Evolutionary conservation across 2,113 vertebrate species (phyloP), one percentile per base, ranked within the genome.

Genomic region (Galemys pyrenaicus): DNA sequence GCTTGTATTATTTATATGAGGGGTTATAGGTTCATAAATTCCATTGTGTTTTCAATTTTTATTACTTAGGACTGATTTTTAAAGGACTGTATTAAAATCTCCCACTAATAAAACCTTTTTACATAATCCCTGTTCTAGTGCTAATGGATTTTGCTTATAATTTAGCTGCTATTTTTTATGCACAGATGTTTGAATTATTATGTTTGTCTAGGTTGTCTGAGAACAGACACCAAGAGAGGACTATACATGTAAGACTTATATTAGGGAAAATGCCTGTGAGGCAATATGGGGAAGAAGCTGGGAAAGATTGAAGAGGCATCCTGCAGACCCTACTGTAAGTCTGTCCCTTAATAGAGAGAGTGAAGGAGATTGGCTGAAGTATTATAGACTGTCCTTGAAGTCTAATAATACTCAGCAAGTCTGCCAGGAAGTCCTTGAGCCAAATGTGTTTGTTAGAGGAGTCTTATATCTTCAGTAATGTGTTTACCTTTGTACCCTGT

Each of bases 1-100:
- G 30, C 35, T 82, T 86, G 90, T 85, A 81, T 46, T 35, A 62
- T 10, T 58, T 79, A 13, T 30, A 20, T 28, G 26, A 54, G 8
- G 22, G 41, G 46, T 28, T 30, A 91, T 30, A 17, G 26, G 30
- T 64, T 75, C 58, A 46, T 88, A 80, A 39, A 70, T 75, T 79
- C 56, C 49, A 67, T 93, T 68, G 89, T 70, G 22, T 58, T 79
- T 92, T 87, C 49, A 74, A 73, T 74, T 91, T 79, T 87, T 62
- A 28, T 78, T 75, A 58, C 12, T 68, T 75, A 37, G 78, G 73
- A 84, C 32, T 94, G 49, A 56, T 30, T 93, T 41, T 84, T 49
- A 93, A 73, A 88, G 46, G 24, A 49, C 6, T 91, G 2, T 26
- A 56, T 67, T 89, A 91, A 67, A 64, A 58, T 65, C 4, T 75